Evolutionary conservation across 2,888 invertebrate species (phyloP).

Genomic region (Cheilosia variabilis): DNA sequence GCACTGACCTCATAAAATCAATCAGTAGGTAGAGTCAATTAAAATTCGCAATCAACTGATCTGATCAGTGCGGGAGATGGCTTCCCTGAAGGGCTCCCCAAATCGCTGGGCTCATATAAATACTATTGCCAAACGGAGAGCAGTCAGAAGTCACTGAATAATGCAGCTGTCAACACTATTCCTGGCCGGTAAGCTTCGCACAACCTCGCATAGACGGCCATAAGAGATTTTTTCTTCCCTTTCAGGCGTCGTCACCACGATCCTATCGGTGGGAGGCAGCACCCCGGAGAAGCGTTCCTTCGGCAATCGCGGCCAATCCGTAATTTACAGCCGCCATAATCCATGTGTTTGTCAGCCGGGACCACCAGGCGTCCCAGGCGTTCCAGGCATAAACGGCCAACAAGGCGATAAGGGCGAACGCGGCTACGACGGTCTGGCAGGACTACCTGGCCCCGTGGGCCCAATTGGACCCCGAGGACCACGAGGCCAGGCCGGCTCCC

Average conservation of each 20-base stretch:
- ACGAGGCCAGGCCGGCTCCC: conserved; percentile 33
- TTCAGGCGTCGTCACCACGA: conserved; percentile 8
- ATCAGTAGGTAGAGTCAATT: background rate
- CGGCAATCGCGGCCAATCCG: conserved; percentile 20
- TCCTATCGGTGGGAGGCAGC: conserved; percentile 3
- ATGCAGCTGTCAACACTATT: conserved; percentile 33
- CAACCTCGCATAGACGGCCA: background rate
- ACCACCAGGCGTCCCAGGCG: conserved; percentile 47
- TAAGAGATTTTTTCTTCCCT: background rate
- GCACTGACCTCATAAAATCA: conserved; percentile 19
- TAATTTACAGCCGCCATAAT: conserved; percentile 12
- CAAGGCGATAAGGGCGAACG: conserved; percentile 54
- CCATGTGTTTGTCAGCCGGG: conserved; percentile 38
- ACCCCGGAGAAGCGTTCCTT: background rate
- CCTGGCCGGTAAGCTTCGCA: conserved; percentile 14
- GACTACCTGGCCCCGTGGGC: conserved; percentile 44
- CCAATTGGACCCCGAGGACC: conserved; percentile 46
- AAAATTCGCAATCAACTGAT: conserved; percentile 26
- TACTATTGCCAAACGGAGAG: background rate
- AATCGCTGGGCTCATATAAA: conserved; percentile 20
- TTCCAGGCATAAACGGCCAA: conserved; percentile 39
- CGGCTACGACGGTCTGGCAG: conserved; percentile 45
- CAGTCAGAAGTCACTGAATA: conserved; percentile 23
- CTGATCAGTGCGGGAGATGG: background rate
- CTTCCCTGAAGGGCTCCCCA: background rate